These are phyloP conservation scores for Cacatua alba DNA, from an alignment of 2,113 vertebrate genomes.

Conservation along the genomic window DNA sequence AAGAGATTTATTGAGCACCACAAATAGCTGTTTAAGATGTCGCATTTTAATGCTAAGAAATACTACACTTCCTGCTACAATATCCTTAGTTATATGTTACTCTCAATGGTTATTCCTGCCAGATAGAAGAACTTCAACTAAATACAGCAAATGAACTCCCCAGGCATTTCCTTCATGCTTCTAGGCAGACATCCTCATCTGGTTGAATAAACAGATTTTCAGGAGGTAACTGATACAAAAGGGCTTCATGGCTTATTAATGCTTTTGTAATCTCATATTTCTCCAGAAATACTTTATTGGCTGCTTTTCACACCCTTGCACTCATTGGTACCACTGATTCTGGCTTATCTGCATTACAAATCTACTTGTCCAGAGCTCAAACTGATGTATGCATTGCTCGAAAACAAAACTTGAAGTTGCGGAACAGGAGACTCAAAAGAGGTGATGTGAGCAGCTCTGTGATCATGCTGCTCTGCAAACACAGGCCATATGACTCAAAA, in stretches of 20 bases:
- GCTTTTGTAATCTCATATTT: not conserved
- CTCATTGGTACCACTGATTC: not conserved
- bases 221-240: not conserved
- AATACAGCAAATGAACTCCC: constrained; percentile 3
- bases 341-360: not conserved
- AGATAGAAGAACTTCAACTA: not conserved
- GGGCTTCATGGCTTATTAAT: constrained; percentile 13
- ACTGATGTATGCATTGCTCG: not conserved
- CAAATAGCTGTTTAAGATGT: constrained; percentile 20
- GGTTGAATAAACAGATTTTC: constrained; percentile 1
- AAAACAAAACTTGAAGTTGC: not conserved
- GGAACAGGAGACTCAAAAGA: not conserved
- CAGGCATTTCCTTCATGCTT: constrained; percentile 33
- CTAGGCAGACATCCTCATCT: not conserved
- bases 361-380: not conserved
- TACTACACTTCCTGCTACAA: constrained; percentile 17
- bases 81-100: constrained; percentile 25
- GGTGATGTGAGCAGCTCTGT: not conserved
- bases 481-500: not conserved
- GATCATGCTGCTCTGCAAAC: not conserved
- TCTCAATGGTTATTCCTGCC: constrained; percentile 4
- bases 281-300: not conserved
- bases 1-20: constrained; percentile 50
- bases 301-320: not conserved
- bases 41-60: constrained; percentile 46